Conservation (phyloP, 2,113 vertebrate genomes). For the Sterrhoptilus dennistouni region DNA sequence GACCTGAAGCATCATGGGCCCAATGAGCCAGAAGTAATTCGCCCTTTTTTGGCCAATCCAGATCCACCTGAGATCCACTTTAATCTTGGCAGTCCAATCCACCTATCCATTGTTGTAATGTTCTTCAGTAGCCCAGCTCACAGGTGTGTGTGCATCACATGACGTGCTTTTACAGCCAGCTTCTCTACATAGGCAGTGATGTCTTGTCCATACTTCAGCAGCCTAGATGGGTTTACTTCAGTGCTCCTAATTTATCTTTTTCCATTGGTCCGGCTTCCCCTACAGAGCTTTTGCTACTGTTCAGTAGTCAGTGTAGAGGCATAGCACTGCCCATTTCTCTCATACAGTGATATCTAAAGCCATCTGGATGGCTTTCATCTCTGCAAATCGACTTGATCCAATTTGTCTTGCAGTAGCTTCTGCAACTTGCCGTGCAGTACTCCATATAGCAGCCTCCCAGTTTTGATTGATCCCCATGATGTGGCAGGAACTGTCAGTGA, state of each 20-base stretch:
- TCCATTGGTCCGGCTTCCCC: not conserved
- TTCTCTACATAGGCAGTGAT: not conserved
- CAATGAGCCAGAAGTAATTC: not conserved
- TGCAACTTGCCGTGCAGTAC: accelerated
- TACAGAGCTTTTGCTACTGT: not conserved
- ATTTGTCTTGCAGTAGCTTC: not conserved
- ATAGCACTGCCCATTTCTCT: not conserved
- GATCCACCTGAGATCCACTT: not conserved
- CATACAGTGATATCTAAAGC: not conserved
- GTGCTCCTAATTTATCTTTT: not conserved
- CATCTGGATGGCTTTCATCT: not conserved
- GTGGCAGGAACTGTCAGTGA: accelerated
- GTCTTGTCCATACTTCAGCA: not conserved
- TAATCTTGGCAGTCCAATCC: not conserved
- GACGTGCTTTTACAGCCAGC: not conserved
- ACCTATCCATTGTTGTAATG: not conserved
- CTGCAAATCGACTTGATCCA: not conserved
- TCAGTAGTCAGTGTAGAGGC: not conserved
- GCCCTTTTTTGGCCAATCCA: no score
- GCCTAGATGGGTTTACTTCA: not conserved
- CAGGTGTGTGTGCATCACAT: accelerated
- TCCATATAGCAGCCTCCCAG: not conserved
- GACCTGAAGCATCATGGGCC: not conserved
- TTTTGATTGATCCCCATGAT: not conserved
- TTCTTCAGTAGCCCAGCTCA: not conserved